Evolutionary conservation across 2,113 vertebrate genomes (phyloP).

Genomic region (Trichomycterus rosablanca): DNA sequence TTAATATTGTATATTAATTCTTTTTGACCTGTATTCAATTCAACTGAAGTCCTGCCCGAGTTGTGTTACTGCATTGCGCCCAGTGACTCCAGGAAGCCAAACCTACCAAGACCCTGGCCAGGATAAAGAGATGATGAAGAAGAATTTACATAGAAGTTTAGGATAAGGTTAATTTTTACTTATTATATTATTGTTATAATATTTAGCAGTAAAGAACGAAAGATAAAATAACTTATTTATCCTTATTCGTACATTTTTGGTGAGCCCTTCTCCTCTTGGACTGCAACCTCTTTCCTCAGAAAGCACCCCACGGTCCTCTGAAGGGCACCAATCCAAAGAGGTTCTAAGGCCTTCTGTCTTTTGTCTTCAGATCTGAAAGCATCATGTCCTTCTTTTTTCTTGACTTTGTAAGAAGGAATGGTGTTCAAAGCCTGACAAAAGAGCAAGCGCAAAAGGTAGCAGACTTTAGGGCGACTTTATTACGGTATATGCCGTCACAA

Average conservation of each 20-base stretch:
- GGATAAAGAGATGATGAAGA: too few relatives aligned
- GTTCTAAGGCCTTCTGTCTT: constrained; percentile 26
- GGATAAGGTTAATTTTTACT: too few relatives aligned
- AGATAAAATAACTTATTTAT: too few relatives aligned
- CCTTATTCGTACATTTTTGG: background rate
- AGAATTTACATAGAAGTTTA: too few relatives aligned
- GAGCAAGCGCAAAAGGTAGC: constrained; percentile 21
- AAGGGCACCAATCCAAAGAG: constrained; percentile 10
- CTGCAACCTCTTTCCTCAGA: background rate
- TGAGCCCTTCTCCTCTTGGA: background rate
- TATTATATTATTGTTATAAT: too few relatives aligned
- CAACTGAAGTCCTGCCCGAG: too few relatives aligned
- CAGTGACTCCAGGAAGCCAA: too few relatives aligned
- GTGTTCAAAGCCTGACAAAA: constrained; percentile 37
- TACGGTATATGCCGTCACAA: constrained; percentile 18
- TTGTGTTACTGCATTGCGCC: too few relatives aligned
- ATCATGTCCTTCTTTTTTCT: constrained; percentile 30
- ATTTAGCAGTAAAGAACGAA: too few relatives aligned
- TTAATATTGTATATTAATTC: too few relatives aligned
- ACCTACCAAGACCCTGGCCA: too few relatives aligned
- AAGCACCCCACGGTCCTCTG: constrained; percentile 8
- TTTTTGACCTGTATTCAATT: too few relatives aligned
- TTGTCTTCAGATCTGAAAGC: constrained; percentile 28
- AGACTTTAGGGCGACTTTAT: constrained; percentile 23
- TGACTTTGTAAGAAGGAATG: constrained; percentile 21